Evolutionary conservation across 2,888 invertebrate genomes (phyloP).

Genomic region (Mechanitis messenoides): DNA sequence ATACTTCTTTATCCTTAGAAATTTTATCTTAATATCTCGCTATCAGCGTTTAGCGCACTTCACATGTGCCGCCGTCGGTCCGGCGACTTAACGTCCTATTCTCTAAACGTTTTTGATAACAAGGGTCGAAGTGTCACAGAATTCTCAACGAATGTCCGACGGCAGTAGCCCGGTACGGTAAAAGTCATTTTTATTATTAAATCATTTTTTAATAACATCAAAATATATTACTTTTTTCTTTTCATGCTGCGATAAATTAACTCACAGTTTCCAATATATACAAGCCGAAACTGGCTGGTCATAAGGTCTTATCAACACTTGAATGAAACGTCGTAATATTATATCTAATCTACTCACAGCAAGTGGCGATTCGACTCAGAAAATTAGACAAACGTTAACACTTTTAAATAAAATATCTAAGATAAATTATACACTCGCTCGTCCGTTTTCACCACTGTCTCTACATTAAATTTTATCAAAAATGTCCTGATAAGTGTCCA

Average conservation of each 20-base stretch:
- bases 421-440: constrained; percentile 21
- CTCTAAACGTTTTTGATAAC: constrained; percentile 63
- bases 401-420: constrained; percentile 19
- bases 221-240: constrained; percentile 64
- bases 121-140: constrained; percentile 55
- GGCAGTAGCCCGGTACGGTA: constrained; percentile 45
- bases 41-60: constrained; percentile 67
- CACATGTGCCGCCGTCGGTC: constrained; percentile 72
- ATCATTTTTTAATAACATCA: too few relatives aligned
- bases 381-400: constrained; percentile 31
- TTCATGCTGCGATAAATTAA: constrained; percentile 59
- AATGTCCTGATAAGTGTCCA: constrained; percentile 29
- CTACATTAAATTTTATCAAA: constrained; percentile 23
- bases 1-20: constrained; percentile 62
- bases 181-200: constrained; percentile 50
- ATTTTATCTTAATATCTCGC: constrained; percentile 61
- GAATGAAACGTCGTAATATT: constrained; percentile 60
- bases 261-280: constrained; percentile 53
- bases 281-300: constrained; percentile 59
- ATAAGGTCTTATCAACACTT: constrained; percentile 70
- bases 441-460: constrained; percentile 43
- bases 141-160: constrained; percentile 59
- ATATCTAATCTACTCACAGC: constrained; percentile 69
- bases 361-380: constrained; percentile 62
- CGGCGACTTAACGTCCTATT: constrained; percentile 65